Base-by-base conservation (phyloP, 2,113 vertebrate genomes). In the Heteronetta atricapilla region DNA sequence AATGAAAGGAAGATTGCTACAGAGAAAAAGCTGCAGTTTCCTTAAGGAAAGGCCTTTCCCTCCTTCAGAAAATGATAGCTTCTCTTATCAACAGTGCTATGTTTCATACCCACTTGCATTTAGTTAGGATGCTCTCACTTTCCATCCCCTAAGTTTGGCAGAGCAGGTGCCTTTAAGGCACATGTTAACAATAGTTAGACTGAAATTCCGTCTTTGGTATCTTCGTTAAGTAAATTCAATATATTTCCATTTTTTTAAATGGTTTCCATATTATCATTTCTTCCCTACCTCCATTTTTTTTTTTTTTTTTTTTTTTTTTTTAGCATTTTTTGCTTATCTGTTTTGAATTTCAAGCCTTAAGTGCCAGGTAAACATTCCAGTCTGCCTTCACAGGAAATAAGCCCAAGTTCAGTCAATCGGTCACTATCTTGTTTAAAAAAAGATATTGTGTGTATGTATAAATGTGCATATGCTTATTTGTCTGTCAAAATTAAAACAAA, bases 11-110 rank as follows among this genome's bases (percentile, higher is more conserved):
- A 77, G 96, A 96, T 92, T 91, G 89, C 91, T 91, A 88, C 94
- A 95, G 96, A 95, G 96, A 97, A 93, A 92, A 95, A 82, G 90
- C 93, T 98, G 97, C 97, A 94, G 93, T 90, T 96, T 96, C 97
- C 96, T 97, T 97, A 89, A 90, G 84, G 66, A 96, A 97, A 94
- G 96, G 95, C 95, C 96, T 96, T 97, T 93, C 79, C 96, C 69
- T 93, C 88, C 89, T 91, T 82, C 93, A 94, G 95, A 97, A 93
- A 89, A 63, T 11, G 69, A 95, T 64, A 94, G 94, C 26, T 28
- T 96, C 92, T 90, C 87, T 92, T 89, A 64, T 93, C 86, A 90
- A 94, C 95, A 94, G 81, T 93, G 92, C 97, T 97, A 52, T 93
- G 88, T 94, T 97, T 97, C 94, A 89, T 68, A 93, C 79, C 63